phyloP scores from a whole-genome alignment of 2,797 vertebrate genomes.

The Moxostoma hubbsi region DNA sequence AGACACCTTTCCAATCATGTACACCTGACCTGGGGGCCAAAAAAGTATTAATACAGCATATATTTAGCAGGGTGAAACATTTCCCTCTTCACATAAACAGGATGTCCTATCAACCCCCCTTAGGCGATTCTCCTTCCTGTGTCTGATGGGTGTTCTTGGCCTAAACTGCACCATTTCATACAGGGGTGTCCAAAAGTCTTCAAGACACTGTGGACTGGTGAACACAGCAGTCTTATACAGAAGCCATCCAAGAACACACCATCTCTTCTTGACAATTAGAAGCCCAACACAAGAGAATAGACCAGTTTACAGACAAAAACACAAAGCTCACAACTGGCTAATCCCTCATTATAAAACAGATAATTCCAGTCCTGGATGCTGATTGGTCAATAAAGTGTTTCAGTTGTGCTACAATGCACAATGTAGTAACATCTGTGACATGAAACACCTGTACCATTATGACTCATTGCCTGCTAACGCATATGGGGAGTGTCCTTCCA shows the following conservation, averaged over 20 bases:
- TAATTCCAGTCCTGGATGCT: not conserved
- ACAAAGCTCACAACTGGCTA: not conserved
- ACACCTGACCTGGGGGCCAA: slow-evolving; percentile 15
- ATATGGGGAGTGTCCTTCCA: too few species aligned
- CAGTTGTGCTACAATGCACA: not conserved
- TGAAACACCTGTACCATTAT: not conserved
- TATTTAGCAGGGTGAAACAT: slow-evolving; percentile 58
- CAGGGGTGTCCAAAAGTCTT: not conserved
- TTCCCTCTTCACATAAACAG: slow-evolving; percentile 53
- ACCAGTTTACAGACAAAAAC: not conserved
- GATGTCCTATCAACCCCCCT: slow-evolving; percentile 54
- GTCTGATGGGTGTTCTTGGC: slow-evolving; percentile 52
- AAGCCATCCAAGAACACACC: not conserved
- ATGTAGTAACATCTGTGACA: not conserved
- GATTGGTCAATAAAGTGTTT: not conserved
- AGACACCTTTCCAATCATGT: not conserved
- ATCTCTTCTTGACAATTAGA: not conserved
- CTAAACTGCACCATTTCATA: slow-evolving; percentile 30
- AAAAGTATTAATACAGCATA: slow-evolving; percentile 46
- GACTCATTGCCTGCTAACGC: too few species aligned
- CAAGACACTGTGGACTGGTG: not conserved
- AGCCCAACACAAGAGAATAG: not conserved
- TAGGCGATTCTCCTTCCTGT: slow-evolving; percentile 50
- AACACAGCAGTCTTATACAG: not conserved
- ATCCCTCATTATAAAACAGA: not conserved